phyloP scores from a whole-genome alignment of 2,113 vertebrate species.

The Coreoperca whiteheadi region DNA sequence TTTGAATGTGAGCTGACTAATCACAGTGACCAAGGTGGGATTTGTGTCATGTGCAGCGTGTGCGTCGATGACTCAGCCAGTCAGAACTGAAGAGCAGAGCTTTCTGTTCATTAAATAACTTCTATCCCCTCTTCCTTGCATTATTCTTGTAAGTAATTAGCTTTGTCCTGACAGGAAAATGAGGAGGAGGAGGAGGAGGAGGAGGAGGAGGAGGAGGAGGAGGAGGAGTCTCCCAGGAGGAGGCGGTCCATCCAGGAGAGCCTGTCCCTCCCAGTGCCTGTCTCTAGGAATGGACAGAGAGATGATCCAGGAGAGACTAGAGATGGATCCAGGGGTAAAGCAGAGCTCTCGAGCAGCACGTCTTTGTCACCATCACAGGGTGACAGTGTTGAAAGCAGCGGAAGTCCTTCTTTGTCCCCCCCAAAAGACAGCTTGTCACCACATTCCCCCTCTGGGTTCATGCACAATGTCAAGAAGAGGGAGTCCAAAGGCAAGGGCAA shows the following conservation, averaged over 20 bases:
- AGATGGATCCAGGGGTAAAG: constrained; percentile 79
- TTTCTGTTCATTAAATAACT: constrained; percentile 36
- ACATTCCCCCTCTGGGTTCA: constrained; percentile 84
- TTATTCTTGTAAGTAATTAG: constrained; percentile 61
- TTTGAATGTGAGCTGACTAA: not conserved
- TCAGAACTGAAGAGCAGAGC: not conserved
- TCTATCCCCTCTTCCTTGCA: constrained; percentile 46
- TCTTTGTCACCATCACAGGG: constrained; percentile 85
- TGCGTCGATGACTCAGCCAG: not conserved
- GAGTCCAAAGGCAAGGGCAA: constrained; percentile 90
- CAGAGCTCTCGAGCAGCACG: constrained; percentile 84
- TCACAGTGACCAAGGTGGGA: not conserved
- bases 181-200: constrained; percentile 76
- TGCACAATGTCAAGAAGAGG: constrained; percentile 86
- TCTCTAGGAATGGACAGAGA: constrained; percentile 77
- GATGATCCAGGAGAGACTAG: constrained; percentile 73
- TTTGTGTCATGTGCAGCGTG: not conserved
- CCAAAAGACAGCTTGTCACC: constrained; percentile 79
- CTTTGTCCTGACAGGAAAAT: constrained; percentile 69
- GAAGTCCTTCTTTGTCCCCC: constrained; percentile 76
- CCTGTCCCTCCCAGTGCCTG: constrained; percentile 70
- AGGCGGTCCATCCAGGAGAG: constrained; percentile 85
- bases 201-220: constrained; percentile 77
- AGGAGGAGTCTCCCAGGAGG: constrained; percentile 76
- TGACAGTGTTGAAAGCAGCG: constrained; percentile 79